Evolutionary conservation across 2,888 invertebrate species (phyloP), one percentile per base, ranked within the genome.

Genomic region (Drosophila putrida): DNA sequence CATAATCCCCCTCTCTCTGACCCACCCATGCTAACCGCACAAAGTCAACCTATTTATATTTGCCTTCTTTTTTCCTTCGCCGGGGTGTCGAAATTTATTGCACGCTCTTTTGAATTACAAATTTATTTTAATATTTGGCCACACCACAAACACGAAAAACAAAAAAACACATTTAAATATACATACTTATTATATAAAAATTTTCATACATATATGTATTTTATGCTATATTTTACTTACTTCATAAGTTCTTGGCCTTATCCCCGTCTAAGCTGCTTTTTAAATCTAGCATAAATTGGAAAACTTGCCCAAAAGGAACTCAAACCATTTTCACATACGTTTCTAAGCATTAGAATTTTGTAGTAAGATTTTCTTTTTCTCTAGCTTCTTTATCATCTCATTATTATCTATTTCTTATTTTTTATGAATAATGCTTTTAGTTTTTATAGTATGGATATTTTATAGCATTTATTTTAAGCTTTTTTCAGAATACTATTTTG

Each of bases 51-150:
- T 82, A 84, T 84, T 82, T 82, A 84, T 82, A 84, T 82, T 57
- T 57, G 27, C 15, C 46, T 28, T 25, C 43, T 5, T 25, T 10
- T 55, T 9, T 27, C 28, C 31, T 44, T 27, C 36, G 33, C 4
- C 44, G 2, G 13, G 72, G 72, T 75, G 80, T 72, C 78, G 77
- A 76, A 82, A 81, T 82, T 82, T 83, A 86, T 83, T 77, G 81
- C 71, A 51, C 70, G 82, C 77, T 77, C 57, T 69, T 83, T 86
- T 83, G 82, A 78, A 86, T 82, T 79, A 82, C 82, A 82, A 82
- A 82, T 82, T 86, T 86, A 86, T 86, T 86, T 83, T 76, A 83
- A 86, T 86, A 73, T 85, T 72, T 75, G 49, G 61, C 47, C 31
- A 62, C 44, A 57, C 67, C 55, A 27, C 20, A 33, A 41, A 20